Evolutionary conservation across 2,113 vertebrate genomes (phyloP).

Genomic region (Prionailurus viverrinus): DNA sequence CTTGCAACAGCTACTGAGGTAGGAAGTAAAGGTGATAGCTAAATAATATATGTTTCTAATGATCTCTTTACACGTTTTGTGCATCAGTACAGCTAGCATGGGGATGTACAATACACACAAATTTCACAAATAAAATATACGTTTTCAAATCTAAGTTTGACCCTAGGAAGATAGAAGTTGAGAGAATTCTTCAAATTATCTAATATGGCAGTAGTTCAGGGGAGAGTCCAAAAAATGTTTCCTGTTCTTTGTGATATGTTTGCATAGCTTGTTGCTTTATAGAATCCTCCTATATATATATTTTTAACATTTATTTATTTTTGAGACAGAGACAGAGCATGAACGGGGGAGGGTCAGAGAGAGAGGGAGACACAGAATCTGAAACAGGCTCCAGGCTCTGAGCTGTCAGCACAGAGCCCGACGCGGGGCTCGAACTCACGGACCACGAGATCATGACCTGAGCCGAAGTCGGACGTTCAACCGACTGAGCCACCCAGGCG

Average conservation of each 20-base stretch:
- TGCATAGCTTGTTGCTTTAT: conserved; percentile 10
- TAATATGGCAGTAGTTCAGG: background rate
- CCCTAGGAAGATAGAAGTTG: background rate
- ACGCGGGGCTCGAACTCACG: too few species aligned
- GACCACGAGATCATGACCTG: too few species aligned
- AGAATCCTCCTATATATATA: background rate
- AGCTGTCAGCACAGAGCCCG: too few species aligned
- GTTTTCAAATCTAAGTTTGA: background rate
- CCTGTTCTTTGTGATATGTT: background rate
- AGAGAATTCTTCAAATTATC: background rate
- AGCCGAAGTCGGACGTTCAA: too few species aligned
- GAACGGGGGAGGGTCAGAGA: too few species aligned
- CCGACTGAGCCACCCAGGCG: too few species aligned
- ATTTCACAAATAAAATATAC: background rate
- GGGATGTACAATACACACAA: too few species aligned
- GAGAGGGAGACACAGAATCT: too few species aligned
- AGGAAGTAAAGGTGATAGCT: conserved; percentile 25
- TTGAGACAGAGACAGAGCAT: too few species aligned
- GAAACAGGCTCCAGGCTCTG: too few species aligned
- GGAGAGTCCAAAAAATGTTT: background rate
- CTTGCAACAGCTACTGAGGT: conserved; percentile 90
- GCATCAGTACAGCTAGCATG: background rate
- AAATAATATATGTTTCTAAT: background rate
- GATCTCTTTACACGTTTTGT: background rate
- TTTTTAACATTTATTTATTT: too few species aligned